These are phyloP conservation scores for Mastacembelus armatus DNA, from an alignment of 2,797 vertebrate species.

Conservation along the genomic window DNA sequence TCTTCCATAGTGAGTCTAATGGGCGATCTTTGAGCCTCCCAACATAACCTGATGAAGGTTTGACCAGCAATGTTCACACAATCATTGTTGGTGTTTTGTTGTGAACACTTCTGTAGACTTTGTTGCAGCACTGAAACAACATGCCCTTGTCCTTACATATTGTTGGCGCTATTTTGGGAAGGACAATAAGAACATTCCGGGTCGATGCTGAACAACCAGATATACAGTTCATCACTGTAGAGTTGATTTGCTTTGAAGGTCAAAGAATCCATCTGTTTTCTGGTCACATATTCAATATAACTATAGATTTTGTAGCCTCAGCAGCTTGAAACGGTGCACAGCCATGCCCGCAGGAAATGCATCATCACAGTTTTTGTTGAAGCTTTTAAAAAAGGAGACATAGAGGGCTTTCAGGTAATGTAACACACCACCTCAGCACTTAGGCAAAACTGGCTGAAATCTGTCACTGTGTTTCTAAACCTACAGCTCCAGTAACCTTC, in stretches of 20 bases:
- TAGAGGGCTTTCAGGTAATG: conserved; percentile 43
- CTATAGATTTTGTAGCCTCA: conserved; percentile 59
- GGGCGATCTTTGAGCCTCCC: conserved; percentile 35
- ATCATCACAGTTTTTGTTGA: conserved; percentile 54
- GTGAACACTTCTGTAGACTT: conserved; percentile 34
- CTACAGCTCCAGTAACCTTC: conserved; percentile 9
- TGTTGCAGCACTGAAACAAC: conserved; percentile 28
- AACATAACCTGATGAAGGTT: conserved; percentile 35
- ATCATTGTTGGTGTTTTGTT: conserved; percentile 53
- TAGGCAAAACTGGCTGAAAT: not conserved
- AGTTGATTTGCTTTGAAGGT: conserved; percentile 70
- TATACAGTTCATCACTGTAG: conserved; percentile 49
- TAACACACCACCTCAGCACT: conserved; percentile 17
- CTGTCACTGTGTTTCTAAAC: conserved; percentile 13
- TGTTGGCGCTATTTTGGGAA: conserved; percentile 62
- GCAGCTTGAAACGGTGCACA: conserved; percentile 42
- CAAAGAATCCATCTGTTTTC: conserved; percentile 72
- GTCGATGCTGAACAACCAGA: conserved; percentile 56
- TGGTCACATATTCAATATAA: conserved; percentile 75
- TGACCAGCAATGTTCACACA: conserved; percentile 52
- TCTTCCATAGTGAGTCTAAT: conserved; percentile 46
- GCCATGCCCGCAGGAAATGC: conserved; percentile 57
- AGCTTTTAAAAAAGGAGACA: conserved; percentile 36
- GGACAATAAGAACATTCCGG: conserved; percentile 50
- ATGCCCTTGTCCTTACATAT: conserved; percentile 41